Evolutionary conservation across 2,797 vertebrate genomes (phyloP), one percentile per base, ranked within the genome.

Genomic region (Columba guinea): DNA sequence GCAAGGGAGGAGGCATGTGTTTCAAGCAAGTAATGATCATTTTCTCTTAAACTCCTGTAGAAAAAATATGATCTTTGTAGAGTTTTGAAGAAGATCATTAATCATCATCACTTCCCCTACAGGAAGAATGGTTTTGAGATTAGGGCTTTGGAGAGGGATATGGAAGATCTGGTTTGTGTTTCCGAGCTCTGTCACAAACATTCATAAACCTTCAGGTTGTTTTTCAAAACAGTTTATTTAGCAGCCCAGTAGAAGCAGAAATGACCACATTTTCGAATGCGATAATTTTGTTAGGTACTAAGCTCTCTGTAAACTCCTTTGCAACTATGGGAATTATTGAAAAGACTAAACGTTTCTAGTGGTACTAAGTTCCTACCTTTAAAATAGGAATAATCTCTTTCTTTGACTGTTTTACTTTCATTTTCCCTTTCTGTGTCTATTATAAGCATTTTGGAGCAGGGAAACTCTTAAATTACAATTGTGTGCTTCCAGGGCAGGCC

Each of bases 91-190:
- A 88, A 88, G 62, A 46, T 26, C 20, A 60, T 95, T 91, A 76
- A 88, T 93, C 81, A 89, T 90, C n/a, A 55, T 22, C 76, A 21
- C 48, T 92, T 96, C 75, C 59, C 68, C 69, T 89, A 59, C 41
- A 78, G 75, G 71, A 93, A 84, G 93, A 94, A 90, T 91, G 92
- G 84, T 95, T 92, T 95, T 87, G 92, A 93, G 87, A 89, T 94
- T 84, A 94, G 73, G 65, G 71, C 49, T 69, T 93, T 80, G 65
- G 76, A 80, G 34, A 39, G 39, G 10, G 3, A 22, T 35, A 84
- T 84, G 58, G 37, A 83, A 34, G 75, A 73, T 95, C 90, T 97
- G 92, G n/a, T 84, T 90, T 94, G 48, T 85, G 59, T 94, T 94
- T 95, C 56, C 48, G 49, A 78, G 48, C 39, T 93, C 63, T 88